Evolutionary conservation across 2,888 invertebrate species (phyloP).

Genomic region (Cephonodes hylas): DNA sequence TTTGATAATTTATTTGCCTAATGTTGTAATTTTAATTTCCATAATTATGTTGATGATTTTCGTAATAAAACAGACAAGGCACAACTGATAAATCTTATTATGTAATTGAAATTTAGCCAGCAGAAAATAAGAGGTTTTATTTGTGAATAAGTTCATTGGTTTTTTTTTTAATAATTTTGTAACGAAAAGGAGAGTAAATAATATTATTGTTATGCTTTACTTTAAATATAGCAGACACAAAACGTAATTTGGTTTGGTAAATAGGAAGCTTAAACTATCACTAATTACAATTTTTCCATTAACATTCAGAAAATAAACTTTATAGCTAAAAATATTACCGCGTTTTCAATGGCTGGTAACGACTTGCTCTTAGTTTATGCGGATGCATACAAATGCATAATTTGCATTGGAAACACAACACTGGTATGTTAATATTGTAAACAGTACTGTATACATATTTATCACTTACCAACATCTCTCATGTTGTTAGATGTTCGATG

Average conservation of each 20-base stretch:
- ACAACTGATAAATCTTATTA: neutral
- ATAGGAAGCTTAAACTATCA: too few relatives aligned
- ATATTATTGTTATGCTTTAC: too few relatives aligned
- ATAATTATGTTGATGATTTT: neutral
- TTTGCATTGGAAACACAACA: neutral
- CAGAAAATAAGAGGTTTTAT: neutral
- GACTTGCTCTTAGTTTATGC: neutral
- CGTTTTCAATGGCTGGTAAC: neutral
- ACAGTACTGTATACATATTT: neutral
- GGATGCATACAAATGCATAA: neutral
- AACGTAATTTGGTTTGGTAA: too few relatives aligned
- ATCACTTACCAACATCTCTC: slow-evolving; percentile 67
- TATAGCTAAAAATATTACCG: neutral
- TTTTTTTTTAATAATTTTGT: too few relatives aligned
- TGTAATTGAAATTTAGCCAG: neutral
- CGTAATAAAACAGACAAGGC: neutral
- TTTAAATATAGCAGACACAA: too few relatives aligned
- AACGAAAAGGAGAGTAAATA: too few relatives aligned
- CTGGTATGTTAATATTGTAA: neutral
- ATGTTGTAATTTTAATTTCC: slow-evolving; percentile 12
- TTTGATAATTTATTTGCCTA: neutral
- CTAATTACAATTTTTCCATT: neutral
- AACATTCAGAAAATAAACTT: neutral
- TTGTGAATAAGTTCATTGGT: neutral
- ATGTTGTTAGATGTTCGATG: slow-evolving; percentile 64